phyloP scores from a whole-genome alignment of 2,888 invertebrate genomes.

The Chymomyza fuscimana region DNA sequence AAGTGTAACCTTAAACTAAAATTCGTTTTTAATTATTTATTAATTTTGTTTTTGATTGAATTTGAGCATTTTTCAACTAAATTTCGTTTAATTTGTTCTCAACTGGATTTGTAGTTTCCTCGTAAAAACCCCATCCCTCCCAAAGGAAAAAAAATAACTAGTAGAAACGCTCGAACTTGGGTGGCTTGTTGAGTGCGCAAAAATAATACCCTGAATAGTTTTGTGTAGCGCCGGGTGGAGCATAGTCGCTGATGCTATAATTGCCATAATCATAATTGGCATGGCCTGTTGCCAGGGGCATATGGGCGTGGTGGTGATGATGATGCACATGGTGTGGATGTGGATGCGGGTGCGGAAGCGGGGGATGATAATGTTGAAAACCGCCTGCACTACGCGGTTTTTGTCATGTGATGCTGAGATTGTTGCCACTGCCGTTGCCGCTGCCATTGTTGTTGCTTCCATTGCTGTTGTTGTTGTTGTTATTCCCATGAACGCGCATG shows the following conservation, averaged over 20 bases:
- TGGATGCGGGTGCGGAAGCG: constrained; percentile 60
- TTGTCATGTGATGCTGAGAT: constrained; percentile 83
- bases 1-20: background rate
- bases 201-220: constrained; percentile 79
- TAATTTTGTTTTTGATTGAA: constrained; percentile 26
- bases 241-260: constrained; percentile 77
- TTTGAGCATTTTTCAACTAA: constrained; percentile 66
- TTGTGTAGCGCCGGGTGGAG: constrained; percentile 78
- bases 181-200: constrained; percentile 78
- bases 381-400: constrained; percentile 78
- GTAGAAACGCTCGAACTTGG: constrained; percentile 78
- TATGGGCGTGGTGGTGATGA: constrained; percentile 54
- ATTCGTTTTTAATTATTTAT: constrained; percentile 2
- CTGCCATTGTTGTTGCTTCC: constrained; percentile 36
- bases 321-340: constrained; percentile 47
- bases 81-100: constrained; percentile 32
- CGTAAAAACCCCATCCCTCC: background rate
- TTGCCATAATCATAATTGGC: constrained; percentile 71
- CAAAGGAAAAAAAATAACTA: constrained; percentile 31
- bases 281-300: constrained; percentile 30
- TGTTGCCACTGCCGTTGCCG: constrained; percentile 54
- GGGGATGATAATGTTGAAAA: constrained; percentile 78
- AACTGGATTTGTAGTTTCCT: constrained; percentile 8
- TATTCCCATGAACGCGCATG: constrained; percentile 96
- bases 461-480: constrained; percentile 68